Conservation (phyloP, 2,888 invertebrate genomes). For the Drosophila maculinotata region DNA sequence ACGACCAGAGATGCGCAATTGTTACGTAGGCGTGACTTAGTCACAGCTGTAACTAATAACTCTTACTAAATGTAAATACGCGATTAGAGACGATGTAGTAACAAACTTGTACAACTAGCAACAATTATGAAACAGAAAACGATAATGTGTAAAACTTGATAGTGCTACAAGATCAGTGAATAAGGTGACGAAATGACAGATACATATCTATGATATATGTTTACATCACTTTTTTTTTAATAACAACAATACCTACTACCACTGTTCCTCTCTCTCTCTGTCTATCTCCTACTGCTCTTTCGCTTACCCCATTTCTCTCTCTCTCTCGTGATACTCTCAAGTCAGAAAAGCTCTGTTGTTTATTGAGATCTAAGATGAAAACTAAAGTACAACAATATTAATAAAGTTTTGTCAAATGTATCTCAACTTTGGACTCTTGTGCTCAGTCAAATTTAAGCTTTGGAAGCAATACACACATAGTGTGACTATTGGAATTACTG, state of each 20-base stretch:
- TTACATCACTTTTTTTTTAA: no score
- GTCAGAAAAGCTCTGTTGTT: no score
- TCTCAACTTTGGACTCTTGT: not conserved
- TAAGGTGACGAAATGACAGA: no score
- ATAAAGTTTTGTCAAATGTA: no score
- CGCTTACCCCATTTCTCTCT: no score
- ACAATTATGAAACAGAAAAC: not conserved
- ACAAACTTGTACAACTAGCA: not conserved
- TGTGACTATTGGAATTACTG: constrained; percentile 5
- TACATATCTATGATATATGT: no score
- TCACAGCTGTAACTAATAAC: not conserved
- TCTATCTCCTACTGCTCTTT: no score
- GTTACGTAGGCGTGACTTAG: not conserved
- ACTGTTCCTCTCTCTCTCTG: no score
- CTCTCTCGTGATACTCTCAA: no score
- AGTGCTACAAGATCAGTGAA: not conserved
- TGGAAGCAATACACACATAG: not conserved
- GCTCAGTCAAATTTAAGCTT: not conserved
- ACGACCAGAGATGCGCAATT: constrained; percentile 29
- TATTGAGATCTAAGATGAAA: no score
- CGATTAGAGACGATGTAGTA: not conserved
- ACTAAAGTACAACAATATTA: no score
- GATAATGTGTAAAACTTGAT: not conserved
- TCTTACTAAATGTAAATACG: not conserved
- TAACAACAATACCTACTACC: no score